phyloP scores from a whole-genome alignment of 2,888 invertebrate genomes.

The Trachelus troglodyta region DNA sequence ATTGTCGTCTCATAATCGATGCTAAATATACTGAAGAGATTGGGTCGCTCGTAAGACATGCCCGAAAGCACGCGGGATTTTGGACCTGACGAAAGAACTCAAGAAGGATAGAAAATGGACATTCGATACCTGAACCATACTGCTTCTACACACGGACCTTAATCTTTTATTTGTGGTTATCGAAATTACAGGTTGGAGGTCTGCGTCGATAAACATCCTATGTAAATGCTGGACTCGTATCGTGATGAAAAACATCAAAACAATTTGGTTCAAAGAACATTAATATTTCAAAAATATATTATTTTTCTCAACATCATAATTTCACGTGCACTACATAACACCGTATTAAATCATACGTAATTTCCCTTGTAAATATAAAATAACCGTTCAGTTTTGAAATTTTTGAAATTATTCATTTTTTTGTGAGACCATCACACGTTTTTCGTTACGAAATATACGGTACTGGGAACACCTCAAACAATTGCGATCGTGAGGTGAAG shows the following conservation, averaged over 20 bases:
- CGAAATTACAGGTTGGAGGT: constrained; percentile 44
- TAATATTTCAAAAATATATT: no score
- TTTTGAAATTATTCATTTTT: no score
- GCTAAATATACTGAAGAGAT: constrained; percentile 49
- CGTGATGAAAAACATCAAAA: neutral
- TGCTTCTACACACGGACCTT: constrained; percentile 22
- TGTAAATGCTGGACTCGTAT: neutral
- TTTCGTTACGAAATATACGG: no score
- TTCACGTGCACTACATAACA: no score
- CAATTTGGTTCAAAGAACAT: no score
- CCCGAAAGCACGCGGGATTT: constrained; percentile 9
- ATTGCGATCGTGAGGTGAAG: no score
- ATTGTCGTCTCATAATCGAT: constrained; percentile 60
- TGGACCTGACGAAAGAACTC: constrained; percentile 5
- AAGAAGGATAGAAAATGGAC: constrained; percentile 37
- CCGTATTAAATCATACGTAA: no score
- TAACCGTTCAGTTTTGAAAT: no score
- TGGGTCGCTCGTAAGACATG: constrained; percentile 13
- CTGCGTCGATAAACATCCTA: neutral
- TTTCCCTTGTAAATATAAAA: no score
- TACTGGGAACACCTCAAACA: no score
- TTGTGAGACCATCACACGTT: no score
- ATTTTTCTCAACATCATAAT: no score
- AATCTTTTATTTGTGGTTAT: constrained; percentile 48
- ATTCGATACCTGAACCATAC: constrained; percentile 43